Conservation (phyloP, 1,140 invertebrate species). For the Zaprionus inermis region DNA sequence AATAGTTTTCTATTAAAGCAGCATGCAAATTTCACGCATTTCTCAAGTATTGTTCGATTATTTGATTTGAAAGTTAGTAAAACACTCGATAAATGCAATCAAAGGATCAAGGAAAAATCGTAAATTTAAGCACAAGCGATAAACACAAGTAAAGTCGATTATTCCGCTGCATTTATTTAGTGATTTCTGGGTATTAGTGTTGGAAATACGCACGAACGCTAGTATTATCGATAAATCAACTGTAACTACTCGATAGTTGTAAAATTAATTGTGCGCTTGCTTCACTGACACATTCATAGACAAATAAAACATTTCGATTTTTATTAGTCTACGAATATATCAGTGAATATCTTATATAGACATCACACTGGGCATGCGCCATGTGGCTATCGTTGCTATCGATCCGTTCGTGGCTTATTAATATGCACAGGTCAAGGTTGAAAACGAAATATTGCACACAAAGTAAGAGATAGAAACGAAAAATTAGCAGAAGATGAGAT, state of each 20-base stretch:
- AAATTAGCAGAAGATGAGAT: background rate
- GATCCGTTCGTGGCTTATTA: slow-evolving; percentile 6
- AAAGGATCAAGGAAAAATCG: background rate
- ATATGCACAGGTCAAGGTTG: slow-evolving; percentile 25
- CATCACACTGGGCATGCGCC: slow-evolving; percentile 10
- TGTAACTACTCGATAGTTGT: background rate
- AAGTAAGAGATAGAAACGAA: background rate
- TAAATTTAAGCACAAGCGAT: background rate
- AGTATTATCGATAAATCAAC: no score
- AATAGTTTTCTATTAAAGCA: background rate
- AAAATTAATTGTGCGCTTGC: background rate
- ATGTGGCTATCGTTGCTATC: background rate
- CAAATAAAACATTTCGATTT: no score
- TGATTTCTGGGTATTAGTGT: no score
- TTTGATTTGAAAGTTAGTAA: background rate
- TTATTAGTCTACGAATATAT: no score
- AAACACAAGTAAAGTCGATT: background rate
- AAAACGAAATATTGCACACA: slow-evolving; percentile 4
- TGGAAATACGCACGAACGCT: no score
- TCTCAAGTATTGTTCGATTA: background rate
- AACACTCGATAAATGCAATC: background rate
- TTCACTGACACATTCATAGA: background rate
- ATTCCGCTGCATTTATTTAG: no score
- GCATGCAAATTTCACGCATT: background rate
- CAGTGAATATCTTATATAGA: slow-evolving; percentile 3